Conservation (phyloP, 2,113 vertebrate species). For the Sciurus niger region DNA sequence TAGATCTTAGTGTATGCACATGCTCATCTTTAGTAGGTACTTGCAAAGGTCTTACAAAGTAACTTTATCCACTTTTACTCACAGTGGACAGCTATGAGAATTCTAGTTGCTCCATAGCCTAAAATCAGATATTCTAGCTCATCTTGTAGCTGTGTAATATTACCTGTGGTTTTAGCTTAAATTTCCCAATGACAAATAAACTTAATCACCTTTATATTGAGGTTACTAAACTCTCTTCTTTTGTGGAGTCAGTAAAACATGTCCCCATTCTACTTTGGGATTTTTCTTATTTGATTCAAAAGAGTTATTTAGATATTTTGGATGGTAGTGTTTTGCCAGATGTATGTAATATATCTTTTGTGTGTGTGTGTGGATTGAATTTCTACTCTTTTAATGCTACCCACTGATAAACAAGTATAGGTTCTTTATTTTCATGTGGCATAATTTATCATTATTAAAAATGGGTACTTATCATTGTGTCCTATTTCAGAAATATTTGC, state of each 20-base stretch:
- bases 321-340: background rate
- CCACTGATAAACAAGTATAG: background rate
- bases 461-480: background rate
- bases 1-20: background rate
- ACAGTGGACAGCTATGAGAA: background rate
- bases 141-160: background rate
- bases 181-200: conserved; percentile 20
- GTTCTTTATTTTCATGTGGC: background rate
- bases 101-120: background rate
- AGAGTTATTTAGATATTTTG: background rate
- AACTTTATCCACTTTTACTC: background rate
- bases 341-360: background rate
- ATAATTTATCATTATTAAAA: background rate
- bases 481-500: background rate
- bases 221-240: background rate
- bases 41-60: background rate
- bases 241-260: background rate
- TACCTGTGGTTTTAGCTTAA: background rate
- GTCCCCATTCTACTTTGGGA: background rate
- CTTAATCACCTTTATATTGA: background rate
- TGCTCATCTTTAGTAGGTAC: background rate
- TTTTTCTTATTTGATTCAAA: background rate
- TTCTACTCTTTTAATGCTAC: background rate
- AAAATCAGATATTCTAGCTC: background rate
- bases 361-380: background rate